phyloP scores from a whole-genome alignment of 2,113 vertebrate species.

The Shinisaurus crocodilurus region DNA sequence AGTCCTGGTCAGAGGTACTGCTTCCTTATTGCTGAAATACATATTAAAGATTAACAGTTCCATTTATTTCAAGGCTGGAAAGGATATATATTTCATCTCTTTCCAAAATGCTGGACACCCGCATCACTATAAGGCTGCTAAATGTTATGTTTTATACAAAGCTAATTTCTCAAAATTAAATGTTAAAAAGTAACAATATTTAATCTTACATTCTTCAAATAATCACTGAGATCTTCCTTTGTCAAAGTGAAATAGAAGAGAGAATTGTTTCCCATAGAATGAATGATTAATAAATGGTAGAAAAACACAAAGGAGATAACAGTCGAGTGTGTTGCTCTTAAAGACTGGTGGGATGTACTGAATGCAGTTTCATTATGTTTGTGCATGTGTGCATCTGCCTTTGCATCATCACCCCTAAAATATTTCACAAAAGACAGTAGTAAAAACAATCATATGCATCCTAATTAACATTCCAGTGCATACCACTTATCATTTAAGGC shows the following conservation, averaged over 20 bases:
- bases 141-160: slow-evolving; percentile 50
- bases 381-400: neutral
- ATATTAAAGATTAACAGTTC: neutral
- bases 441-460: slow-evolving; percentile 6
- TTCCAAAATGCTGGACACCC: slow-evolving; percentile 17
- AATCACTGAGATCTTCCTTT: slow-evolving; percentile 28
- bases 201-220: neutral
- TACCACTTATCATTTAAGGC: slow-evolving; percentile 50
- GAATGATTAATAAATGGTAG: slow-evolving; percentile 7
- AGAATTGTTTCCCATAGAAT: neutral
- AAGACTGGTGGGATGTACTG: slow-evolving; percentile 25
- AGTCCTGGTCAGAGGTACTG: slow-evolving; percentile 22
- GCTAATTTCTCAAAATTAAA: slow-evolving; percentile 43
- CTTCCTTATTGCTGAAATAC: slow-evolving; percentile 29
- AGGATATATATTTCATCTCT: neutral
- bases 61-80: slow-evolving; percentile 3
- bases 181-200: slow-evolving; percentile 10
- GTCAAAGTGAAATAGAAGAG: slow-evolving; percentile 41
- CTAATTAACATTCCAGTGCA: slow-evolving; percentile 17
- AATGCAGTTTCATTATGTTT: neutral
- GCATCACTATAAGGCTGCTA: slow-evolving; percentile 25
- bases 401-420: slow-evolving; percentile 33
- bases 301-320: slow-evolving; percentile 30
- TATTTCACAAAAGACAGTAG: slow-evolving; percentile 23
- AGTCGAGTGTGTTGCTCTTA: slow-evolving; percentile 1